Evolutionary conservation across 2,888 invertebrate genomes (phyloP).

Genomic region (Brenthis ino): DNA sequence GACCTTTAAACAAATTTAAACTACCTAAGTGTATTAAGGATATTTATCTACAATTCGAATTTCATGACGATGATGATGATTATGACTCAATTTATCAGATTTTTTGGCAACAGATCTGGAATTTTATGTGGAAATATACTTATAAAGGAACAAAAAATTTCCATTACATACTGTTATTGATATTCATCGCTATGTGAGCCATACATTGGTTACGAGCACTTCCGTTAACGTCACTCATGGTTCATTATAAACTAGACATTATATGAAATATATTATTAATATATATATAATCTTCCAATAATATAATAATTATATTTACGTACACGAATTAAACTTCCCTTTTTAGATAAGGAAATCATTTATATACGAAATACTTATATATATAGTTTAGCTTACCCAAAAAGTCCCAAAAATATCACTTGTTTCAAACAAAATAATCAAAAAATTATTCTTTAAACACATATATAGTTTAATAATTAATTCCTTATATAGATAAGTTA

Average conservation of each 20-base stretch:
- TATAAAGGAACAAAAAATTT: neutral
- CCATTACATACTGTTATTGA: constrained; percentile 9
- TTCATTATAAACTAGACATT: neutral
- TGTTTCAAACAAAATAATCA: constrained; percentile 1
- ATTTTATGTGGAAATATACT: constrained; percentile 3
- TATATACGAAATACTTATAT: neutral
- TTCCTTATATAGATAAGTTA: neutral
- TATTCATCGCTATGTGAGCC: constrained; percentile 2
- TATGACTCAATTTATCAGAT: neutral
- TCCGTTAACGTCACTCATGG: neutral
- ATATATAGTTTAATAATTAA: neutral
- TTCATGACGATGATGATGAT: no score
- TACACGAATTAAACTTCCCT: no score
- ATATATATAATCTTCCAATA: no score
- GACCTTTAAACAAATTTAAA: no score
- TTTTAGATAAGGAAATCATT: no score
- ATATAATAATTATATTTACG: no score
- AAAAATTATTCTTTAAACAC: neutral
- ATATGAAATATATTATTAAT: no score
- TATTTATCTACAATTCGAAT: no score
- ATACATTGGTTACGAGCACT: constrained; percentile 6
- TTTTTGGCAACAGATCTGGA: neutral
- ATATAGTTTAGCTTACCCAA: neutral
- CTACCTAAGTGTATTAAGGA: no score
- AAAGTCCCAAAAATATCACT: neutral